Conservation (phyloP, 2,113 vertebrate species). For the Hyperopisus bebe region DNA sequence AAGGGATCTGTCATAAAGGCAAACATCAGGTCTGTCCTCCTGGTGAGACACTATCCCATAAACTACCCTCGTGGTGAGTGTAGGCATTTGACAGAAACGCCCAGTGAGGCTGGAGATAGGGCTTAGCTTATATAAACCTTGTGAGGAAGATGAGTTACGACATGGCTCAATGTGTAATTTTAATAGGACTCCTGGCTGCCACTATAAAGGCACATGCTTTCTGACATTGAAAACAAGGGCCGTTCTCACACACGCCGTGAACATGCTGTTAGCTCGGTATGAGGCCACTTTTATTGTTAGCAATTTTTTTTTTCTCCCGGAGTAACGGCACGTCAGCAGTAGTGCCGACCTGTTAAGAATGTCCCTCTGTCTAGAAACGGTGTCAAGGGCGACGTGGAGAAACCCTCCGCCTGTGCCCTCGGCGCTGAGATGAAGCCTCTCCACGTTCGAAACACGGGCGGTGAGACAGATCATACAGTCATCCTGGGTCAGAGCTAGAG, state of each 20-base stretch:
- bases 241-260: constrained; percentile 21
- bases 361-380: not conserved
- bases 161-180: constrained; percentile 46
- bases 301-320: not conserved
- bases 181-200: constrained; percentile 48
- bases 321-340: not conserved
- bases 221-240: constrained; percentile 27
- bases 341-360: not conserved
- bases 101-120: constrained; percentile 51
- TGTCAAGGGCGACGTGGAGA: not conserved
- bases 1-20: constrained; percentile 49
- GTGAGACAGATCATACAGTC: not conserved
- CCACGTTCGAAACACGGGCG: not conserved
- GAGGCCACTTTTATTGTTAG: not conserved
- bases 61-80: constrained; percentile 39
- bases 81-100: constrained; percentile 49
- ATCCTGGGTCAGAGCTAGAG: not conserved
- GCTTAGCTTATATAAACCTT: constrained; percentile 41
- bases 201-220: constrained; percentile 45
- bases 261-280: constrained; percentile 21
- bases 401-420: not conserved
- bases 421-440: not conserved
- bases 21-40: constrained; percentile 32
- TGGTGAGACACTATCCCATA: constrained; percentile 39
- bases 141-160: constrained; percentile 47